Evolutionary conservation across 1,140 invertebrate genomes (phyloP).

Genomic region (Zaprionus ghesquierei): DNA sequence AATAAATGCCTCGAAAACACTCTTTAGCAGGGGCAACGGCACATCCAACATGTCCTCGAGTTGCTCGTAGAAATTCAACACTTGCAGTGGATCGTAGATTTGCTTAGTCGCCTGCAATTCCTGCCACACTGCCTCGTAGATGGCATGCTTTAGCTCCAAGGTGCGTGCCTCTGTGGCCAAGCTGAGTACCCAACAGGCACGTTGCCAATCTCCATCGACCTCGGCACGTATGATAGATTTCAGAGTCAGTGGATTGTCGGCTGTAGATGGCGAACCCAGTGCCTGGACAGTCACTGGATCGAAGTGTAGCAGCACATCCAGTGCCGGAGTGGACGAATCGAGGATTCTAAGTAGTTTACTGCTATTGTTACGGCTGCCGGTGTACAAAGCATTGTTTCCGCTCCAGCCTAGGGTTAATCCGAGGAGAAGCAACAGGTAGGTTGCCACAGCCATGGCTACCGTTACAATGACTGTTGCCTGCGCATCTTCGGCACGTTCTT

Average conservation of each 20-base stretch:
- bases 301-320: conserved; percentile 53
- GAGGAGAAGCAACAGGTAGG: conserved; percentile 23
- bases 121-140: conserved; percentile 61
- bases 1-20: conserved; percentile 36
- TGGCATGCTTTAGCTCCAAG: conserved; percentile 51
- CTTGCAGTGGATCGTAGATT: conserved; percentile 48
- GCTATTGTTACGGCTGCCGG: conserved; percentile 7
- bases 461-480: not conserved
- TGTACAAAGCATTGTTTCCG: not conserved
- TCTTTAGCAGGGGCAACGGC: conserved; percentile 17
- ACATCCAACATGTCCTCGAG: conserved; percentile 31
- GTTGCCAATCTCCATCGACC: conserved; percentile 57
- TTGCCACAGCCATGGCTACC: conserved; percentile 4
- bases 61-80: conserved; percentile 50
- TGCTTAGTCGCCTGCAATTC: conserved; percentile 63
- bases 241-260: not conserved
- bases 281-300: conserved; percentile 33
- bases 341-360: conserved; percentile 31
- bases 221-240: conserved; percentile 58
- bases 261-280: not conserved
- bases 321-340: conserved; percentile 23
- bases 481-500: conserved; percentile 11
- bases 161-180: conserved; percentile 43
- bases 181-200: conserved; percentile 30
- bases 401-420: not conserved